phyloP scores from a whole-genome alignment of 2,113 vertebrate species.

The Ptychochromis oligacanthus region DNA sequence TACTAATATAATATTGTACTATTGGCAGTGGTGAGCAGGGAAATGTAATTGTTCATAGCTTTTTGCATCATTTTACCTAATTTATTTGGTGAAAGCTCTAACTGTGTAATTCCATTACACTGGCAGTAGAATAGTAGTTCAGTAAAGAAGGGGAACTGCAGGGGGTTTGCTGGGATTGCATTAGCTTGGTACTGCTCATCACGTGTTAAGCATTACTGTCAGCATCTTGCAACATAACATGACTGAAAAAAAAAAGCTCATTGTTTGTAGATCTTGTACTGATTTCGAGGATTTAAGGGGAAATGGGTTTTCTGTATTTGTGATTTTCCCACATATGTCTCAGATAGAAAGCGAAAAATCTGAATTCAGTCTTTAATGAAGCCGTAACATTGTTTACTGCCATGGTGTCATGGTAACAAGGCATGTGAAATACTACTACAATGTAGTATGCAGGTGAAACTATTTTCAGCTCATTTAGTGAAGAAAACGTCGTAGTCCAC shows the following conservation, averaged over 20 bases:
- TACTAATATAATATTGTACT: neutral
- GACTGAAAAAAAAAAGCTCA: slow-evolving; percentile 55
- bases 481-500: neutral
- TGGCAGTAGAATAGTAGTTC: neutral
- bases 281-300: slow-evolving; percentile 70
- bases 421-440: neutral
- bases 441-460: neutral
- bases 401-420: neutral
- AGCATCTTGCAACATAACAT: slow-evolving; percentile 76
- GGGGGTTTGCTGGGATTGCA: slow-evolving; percentile 82
- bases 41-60: neutral
- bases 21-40: neutral
- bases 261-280: slow-evolving; percentile 43
- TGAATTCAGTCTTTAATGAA: neutral
- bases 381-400: neutral
- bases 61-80: neutral
- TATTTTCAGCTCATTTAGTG: neutral
- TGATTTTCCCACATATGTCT: slow-evolving; percentile 52
- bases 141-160: slow-evolving; percentile 78
- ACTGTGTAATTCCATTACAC: slow-evolving; percentile 11
- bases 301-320: slow-evolving; percentile 56
- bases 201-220: slow-evolving; percentile 76
- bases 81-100: neutral
- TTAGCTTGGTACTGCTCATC: slow-evolving; percentile 72
- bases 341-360: slow-evolving; percentile 39